Percentiles rank a stretch among this genome's conserved stretches.
phyloP scores from a whole-genome alignment of 2,797 vertebrate genomes.

The Channallabes apus region DNA sequence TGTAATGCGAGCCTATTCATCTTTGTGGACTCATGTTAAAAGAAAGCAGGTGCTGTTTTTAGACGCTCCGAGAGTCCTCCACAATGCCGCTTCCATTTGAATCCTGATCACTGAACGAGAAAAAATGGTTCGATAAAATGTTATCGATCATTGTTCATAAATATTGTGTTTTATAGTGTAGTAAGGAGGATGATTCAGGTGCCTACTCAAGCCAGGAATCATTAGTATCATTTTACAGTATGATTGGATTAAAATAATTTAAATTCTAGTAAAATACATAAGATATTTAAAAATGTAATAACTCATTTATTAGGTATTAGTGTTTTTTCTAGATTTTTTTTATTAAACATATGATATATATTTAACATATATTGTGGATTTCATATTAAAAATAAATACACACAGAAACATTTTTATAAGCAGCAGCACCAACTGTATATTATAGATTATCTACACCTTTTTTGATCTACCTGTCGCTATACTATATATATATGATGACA shows the following conservation, averaged over 20 bases:
- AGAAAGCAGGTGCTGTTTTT: constrained; percentile 35
- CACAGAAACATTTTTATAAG: too few species aligned
- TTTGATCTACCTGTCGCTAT: too few species aligned
- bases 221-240: neutral
- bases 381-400: neutral
- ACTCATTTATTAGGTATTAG: neutral
- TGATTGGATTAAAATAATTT: neutral
- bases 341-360: neutral
- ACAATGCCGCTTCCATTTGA: constrained; percentile 7
- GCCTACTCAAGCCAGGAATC: neutral
- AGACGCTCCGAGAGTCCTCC: constrained; percentile 20
- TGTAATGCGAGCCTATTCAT: constrained; percentile 59
- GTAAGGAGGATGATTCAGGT: neutral
- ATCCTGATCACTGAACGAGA: neutral
- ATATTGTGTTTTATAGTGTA: too few species aligned
- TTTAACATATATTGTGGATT: neutral
- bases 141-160: neutral
- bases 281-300: neutral
- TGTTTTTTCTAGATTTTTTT: neutral
- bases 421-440: neutral
- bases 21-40: constrained; percentile 51
- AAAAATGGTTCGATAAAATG: neutral
- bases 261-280: neutral
- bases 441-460: neutral
- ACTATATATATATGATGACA: too few species aligned